A percentile compares a stretch with the other conserved stretches of the same genome.
Conservation (phyloP, 2,797 vertebrate genomes). For the Tangara arthus region DNA sequence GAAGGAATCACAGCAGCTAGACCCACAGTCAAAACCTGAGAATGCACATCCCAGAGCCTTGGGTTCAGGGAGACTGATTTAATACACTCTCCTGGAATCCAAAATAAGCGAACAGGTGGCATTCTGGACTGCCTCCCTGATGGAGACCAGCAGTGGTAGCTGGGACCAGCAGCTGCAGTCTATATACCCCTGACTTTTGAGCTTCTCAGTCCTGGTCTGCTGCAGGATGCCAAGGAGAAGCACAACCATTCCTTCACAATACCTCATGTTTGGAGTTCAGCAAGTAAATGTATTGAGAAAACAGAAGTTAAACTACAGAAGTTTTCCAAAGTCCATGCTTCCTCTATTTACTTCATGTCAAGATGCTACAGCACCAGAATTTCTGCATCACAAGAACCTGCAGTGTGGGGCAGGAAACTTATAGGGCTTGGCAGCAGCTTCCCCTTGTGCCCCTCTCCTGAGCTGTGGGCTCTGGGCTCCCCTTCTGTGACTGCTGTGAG, state of each 20-base stretch:
- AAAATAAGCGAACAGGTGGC: neutral
- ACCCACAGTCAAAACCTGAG: neutral
- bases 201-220: neutral
- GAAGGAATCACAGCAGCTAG: neutral
- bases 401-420: fast-evolving
- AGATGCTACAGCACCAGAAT: neutral
- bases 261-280: neutral
- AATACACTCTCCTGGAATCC: neutral
- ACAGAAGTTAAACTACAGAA: neutral
- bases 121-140: neutral
- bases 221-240: neutral
- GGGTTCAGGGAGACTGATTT: neutral
- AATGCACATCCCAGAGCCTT: neutral
- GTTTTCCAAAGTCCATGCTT: neutral
- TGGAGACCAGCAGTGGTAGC: neutral
- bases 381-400: fast-evolving
- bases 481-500: fast-evolving
- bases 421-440: neutral
- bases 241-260: neutral
- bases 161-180: neutral
- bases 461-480: neutral
- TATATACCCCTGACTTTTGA: neutral
- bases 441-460: neutral
- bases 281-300: neutral
- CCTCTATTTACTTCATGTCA: neutral